Evolutionary conservation across 2,797 vertebrate genomes (phyloP).

Genomic region (Molossus alvarezi): DNA sequence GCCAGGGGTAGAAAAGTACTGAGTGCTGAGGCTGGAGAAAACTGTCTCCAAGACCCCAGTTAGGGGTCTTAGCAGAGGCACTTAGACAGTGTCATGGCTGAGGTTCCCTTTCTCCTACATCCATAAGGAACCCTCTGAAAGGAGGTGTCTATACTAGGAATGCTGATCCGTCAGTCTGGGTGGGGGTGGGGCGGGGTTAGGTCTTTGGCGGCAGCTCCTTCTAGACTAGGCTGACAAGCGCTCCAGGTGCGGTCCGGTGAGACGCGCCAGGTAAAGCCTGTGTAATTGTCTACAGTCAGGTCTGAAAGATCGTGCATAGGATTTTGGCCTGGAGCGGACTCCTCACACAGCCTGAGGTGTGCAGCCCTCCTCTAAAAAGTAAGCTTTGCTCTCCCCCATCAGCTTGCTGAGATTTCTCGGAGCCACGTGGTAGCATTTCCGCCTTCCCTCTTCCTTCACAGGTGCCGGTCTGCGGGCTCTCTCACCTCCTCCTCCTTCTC

Average conservation of each 20-base stretch:
- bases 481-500: not conserved
- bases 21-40: not conserved
- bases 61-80: not conserved
- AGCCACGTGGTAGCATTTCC: not conserved
- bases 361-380: not conserved
- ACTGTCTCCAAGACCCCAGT: not conserved
- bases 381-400: not conserved
- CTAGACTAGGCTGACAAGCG: not conserved
- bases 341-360: not conserved
- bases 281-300: not conserved
- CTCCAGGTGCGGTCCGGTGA: not conserved
- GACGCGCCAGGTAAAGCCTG: not conserved
- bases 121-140: not conserved
- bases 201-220: not conserved
- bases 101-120: not conserved
- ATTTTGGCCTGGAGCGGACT: not conserved
- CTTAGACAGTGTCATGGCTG: not conserved
- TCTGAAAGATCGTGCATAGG: too few relatives aligned
- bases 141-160: not conserved
- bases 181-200: not conserved
- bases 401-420: not conserved
- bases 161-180: not conserved
- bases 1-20: not conserved
- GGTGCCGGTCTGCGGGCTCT: rapidly evolving
- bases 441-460: not conserved